Conservation (phyloP, 2,113 vertebrate genomes). For the Ophiodon elongatus region DNA sequence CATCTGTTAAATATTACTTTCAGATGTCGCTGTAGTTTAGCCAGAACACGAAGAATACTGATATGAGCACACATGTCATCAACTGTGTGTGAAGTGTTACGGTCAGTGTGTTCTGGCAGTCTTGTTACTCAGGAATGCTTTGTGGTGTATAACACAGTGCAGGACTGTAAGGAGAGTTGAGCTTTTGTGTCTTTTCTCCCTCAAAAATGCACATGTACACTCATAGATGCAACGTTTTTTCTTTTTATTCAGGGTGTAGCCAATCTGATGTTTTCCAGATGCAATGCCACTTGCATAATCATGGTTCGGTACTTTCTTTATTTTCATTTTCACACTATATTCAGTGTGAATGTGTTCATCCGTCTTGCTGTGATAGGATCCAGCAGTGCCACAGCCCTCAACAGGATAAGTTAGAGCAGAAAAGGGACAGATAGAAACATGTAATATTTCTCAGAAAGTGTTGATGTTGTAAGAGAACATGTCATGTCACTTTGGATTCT, state of each 20-base stretch:
- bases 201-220: background rate
- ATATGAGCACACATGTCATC: background rate
- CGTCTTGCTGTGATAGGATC: too few relatives aligned
- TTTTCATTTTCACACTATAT: background rate
- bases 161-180: background rate
- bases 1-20: constrained; percentile 19
- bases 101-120: background rate
- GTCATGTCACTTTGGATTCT: background rate
- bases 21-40: constrained; percentile 2
- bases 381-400: background rate
- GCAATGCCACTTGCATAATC: background rate
- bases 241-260: background rate
- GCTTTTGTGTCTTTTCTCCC: background rate
- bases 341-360: background rate
- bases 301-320: background rate
- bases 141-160: background rate
- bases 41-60: background rate
- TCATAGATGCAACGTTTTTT: background rate
- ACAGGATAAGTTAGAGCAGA: background rate
- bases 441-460: background rate
- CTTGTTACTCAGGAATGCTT: constrained; percentile 24
- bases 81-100: background rate
- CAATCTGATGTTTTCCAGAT: background rate
- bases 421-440: background rate
- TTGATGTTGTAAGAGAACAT: background rate